Percentiles rank a stretch among this genome's conserved stretches.
These are phyloP conservation scores for Platycnemis pennipes DNA, from an alignment of 2,888 invertebrate genomes.

Conservation along the genomic window DNA sequence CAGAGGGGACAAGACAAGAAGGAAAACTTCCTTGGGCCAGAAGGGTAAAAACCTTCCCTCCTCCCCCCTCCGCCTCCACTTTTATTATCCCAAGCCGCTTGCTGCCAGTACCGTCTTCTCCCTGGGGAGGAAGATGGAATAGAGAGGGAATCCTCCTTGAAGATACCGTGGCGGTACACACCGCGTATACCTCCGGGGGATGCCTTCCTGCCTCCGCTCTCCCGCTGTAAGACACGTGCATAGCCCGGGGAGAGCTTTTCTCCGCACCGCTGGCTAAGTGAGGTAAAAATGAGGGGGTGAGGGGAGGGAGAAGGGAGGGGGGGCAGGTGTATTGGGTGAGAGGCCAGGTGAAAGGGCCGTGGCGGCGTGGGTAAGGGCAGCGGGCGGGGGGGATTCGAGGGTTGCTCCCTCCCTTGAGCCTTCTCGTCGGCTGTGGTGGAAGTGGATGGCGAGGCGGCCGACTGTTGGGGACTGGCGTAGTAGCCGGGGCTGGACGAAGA, in stretches of 20 bases:
- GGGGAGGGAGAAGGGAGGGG: neutral
- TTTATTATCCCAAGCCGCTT: neutral
- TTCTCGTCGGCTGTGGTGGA: neutral
- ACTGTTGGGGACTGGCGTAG: slow-evolving; percentile 53
- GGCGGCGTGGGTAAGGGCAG: slow-evolving; percentile 31
- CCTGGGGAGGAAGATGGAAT: no score
- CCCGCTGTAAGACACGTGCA: slow-evolving; percentile 56
- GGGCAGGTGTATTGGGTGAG: slow-evolving; percentile 14
- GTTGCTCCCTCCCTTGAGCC: no score
- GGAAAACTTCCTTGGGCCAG: neutral
- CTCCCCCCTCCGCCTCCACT: neutral
- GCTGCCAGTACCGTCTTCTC: neutral
- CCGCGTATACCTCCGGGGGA: slow-evolving; percentile 16
- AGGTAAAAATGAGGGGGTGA: slow-evolving; percentile 20
- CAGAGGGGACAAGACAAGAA: neutral
- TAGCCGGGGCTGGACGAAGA: slow-evolving; percentile 46
- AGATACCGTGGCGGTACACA: neutral
- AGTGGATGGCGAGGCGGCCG: neutral
- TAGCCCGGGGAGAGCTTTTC: slow-evolving; percentile 53
- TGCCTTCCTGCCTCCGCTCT: neutral
- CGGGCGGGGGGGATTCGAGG: neutral
- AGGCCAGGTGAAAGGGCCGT: slow-evolving; percentile 20
- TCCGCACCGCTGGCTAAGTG: slow-evolving; percentile 52
- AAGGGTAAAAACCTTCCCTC: neutral
- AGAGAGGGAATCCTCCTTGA: neutral